phyloP scores from a whole-genome alignment of 1,140 invertebrate genomes.

The Diuraphis noxia region DNA sequence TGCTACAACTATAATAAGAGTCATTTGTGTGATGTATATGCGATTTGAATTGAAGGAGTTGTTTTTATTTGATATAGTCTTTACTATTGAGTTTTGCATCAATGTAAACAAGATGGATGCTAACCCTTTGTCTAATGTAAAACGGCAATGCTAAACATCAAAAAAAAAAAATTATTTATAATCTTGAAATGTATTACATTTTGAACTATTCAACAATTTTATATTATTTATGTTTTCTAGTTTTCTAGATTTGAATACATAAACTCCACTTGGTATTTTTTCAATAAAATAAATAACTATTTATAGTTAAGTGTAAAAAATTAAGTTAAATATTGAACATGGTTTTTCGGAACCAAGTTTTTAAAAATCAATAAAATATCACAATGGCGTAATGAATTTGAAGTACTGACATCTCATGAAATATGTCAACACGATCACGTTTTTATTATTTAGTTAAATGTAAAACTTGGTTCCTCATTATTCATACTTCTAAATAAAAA shows the following conservation, averaged over 20 bases:
- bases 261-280: background rate
- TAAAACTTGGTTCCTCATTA: background rate
- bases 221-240: background rate
- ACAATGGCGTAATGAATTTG: background rate
- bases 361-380: background rate
- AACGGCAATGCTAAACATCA: background rate
- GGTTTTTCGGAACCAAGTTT: background rate
- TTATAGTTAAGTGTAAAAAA: background rate
- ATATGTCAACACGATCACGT: background rate
- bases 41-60: background rate
- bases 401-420: background rate
- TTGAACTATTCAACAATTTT: too few species aligned
- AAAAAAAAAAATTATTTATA: background rate
- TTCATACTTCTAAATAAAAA: background rate
- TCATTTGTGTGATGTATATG: background rate
- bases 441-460: background rate
- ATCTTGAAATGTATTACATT: background rate
- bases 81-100: background rate
- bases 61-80: background rate
- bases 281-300: background rate
- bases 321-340: background rate
- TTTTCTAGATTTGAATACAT: background rate
- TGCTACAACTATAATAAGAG: background rate
- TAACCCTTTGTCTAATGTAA: background rate
- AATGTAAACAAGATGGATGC: background rate